phyloP scores from a whole-genome alignment of 2,797 vertebrate species.

The Dallia pectoralis region DNA sequence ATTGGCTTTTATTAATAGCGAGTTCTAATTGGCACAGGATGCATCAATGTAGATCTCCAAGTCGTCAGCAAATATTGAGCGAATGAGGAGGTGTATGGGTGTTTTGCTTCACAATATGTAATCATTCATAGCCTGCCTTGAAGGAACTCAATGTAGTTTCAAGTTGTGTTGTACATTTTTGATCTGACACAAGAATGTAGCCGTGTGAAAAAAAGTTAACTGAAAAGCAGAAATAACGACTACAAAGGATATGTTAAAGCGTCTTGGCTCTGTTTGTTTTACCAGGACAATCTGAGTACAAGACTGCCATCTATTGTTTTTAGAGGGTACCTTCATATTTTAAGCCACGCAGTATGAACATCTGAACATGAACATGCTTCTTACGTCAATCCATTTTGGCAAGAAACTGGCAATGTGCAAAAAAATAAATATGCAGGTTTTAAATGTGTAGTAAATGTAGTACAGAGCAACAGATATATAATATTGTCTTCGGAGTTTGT shows the following conservation, averaged over 20 bases:
- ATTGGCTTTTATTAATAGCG: background rate
- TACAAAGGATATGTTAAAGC: background rate
- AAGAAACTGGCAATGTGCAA: too few relatives aligned
- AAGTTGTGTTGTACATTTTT: background rate
- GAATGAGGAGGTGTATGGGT: background rate
- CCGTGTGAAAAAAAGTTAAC: background rate
- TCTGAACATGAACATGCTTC: too few relatives aligned
- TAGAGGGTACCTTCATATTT: slow-evolving; percentile 11
- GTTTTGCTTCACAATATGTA: background rate
- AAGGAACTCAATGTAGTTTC: background rate
- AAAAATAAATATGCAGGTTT: background rate
- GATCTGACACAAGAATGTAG: background rate
- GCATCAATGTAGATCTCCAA: background rate
- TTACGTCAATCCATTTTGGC: too few relatives aligned
- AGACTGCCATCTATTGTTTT: slow-evolving; percentile 72
- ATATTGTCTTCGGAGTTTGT: background rate
- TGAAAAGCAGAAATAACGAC: background rate
- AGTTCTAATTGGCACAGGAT: background rate
- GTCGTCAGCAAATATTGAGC: background rate
- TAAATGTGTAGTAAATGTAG: background rate
- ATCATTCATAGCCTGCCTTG: slow-evolving; percentile 30
- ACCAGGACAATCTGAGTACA: slow-evolving; percentile 41
- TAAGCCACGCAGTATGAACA: too few relatives aligned
- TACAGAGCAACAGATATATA: background rate
- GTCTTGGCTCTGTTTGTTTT: background rate